Evolutionary conservation across 2,888 invertebrate genomes (phyloP).

Genomic region (Meteorus cinctellus): DNA sequence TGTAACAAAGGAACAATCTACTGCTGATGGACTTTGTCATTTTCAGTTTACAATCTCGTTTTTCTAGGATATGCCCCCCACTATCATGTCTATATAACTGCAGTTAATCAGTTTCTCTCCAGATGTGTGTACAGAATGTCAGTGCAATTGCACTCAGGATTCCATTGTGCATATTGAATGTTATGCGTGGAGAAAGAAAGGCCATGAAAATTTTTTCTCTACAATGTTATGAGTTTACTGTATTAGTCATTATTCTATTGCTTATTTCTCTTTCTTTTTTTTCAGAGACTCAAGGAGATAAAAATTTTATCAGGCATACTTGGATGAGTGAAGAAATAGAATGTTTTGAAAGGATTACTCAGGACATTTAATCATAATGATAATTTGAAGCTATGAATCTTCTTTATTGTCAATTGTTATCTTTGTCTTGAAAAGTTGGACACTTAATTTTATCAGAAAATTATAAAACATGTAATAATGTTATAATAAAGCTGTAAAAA

Average conservation of each 20-base stretch:
- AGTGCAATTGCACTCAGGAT: conserved; percentile 29
- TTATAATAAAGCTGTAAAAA: too few relatives aligned
- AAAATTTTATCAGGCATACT: too few relatives aligned
- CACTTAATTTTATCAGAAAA: too few relatives aligned
- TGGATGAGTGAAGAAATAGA: too few relatives aligned
- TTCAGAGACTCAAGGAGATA: too few relatives aligned
- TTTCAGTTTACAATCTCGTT: not conserved
- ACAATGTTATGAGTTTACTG: not conserved
- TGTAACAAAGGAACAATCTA: not conserved
- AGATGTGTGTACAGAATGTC: not conserved
- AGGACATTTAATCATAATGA: too few relatives aligned
- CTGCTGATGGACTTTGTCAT: not conserved
- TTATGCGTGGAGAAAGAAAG: conserved; percentile 14
- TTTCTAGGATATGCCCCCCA: not conserved
- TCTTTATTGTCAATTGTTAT: too few relatives aligned
- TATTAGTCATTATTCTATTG: not conserved
- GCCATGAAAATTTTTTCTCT: not conserved
- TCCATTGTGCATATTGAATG: not conserved
- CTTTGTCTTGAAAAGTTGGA: too few relatives aligned
- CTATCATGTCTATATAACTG: not conserved
- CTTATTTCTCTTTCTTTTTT: too few relatives aligned
- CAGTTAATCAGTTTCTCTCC: not conserved
- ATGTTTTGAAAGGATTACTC: too few relatives aligned
- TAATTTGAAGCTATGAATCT: too few relatives aligned
- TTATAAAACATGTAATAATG: too few relatives aligned